Conservation (phyloP, 2,113 vertebrate genomes). For the Sorex araneus region DNA sequence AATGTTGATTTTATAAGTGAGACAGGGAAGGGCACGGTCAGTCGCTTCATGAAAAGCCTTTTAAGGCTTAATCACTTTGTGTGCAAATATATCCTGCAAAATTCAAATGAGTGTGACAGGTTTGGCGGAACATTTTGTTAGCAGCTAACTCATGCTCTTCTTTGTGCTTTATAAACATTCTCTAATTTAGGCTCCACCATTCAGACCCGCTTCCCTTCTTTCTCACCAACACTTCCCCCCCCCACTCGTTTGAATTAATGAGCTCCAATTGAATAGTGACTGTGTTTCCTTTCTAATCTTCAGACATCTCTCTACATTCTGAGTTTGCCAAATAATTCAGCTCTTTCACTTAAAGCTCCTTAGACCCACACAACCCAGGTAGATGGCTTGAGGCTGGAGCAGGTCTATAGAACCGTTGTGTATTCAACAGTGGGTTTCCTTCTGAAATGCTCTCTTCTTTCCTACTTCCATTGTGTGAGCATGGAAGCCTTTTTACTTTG, state of each 20-base stretch:
- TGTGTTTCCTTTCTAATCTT: constrained; percentile 64
- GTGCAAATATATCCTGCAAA: constrained; percentile 64
- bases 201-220: constrained; percentile 56
- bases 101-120: constrained; percentile 59
- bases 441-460: constrained; percentile 41
- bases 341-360: constrained; percentile 16
- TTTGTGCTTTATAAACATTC: constrained; percentile 65
- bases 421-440: neutral
- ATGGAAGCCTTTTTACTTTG: constrained; percentile 4
- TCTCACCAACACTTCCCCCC: neutral
- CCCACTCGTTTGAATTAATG: constrained; percentile 68
- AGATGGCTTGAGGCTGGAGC: neutral
- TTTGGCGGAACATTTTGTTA: constrained; percentile 71
- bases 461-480: neutral
- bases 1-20: neutral
- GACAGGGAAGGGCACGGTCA: neutral
- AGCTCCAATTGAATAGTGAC: constrained; percentile 66
- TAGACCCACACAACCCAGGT: neutral
- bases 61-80: constrained; percentile 57
- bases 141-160: constrained; percentile 52
- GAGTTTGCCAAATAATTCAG: constrained; percentile 43
- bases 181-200: constrained; percentile 64
- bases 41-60: constrained; percentile 51
- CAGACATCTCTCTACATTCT: constrained; percentile 30
- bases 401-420: neutral